Base-by-base conservation (phyloP, 2,113 vertebrate genomes). In the Gorilla gorilla region DNA sequence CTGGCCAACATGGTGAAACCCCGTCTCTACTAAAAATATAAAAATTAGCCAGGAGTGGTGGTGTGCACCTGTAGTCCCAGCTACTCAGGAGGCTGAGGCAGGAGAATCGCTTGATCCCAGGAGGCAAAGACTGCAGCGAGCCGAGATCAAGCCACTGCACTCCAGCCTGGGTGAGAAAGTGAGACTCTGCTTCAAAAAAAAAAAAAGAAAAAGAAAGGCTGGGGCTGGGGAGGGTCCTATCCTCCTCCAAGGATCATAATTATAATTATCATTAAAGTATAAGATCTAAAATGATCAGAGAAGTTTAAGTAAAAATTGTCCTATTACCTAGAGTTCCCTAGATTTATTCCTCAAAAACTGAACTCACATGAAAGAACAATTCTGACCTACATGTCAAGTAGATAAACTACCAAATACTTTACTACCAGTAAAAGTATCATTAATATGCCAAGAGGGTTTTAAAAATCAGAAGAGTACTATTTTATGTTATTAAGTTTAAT, bases 401-500 rank as follows among this genome's bases (percentile, higher is more conserved):
- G 61, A 5, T 64, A 64, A 64, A 64, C 27, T 64, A 64, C 61
- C 61, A 64, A 64, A 14, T 64, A 30, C 27, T 30, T 64, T 64
- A 64, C 61, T 64, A 64, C 27, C 61, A 64, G 16, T 35, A 68
- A 45, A 23, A 73, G 3, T 25, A 14, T 89, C 9, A 85, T 72
- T 87, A 89, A 45, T 43, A 38, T 14, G 79, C 1, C 20, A n/a
- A 90, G 40, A 22, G 23, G n/a, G 23, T 89, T 91, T 78, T 43
- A 82, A 78, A 84, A 59, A 79, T 61, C 35, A 90, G 57, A 92
- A 86, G 7, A 84, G 50, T 66, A 80, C 20, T 38, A 1, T 88
- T 92, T 83, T 82, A 89, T 66, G 73, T 17, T 86, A 68, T 38
- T 95, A 80, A 89, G n/a, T 75, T 95, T 95, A 68, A 93, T 57